Evolutionary conservation across 2,797 vertebrate genomes (phyloP).

Genomic region (Lindbergichthys nudifrons): DNA sequence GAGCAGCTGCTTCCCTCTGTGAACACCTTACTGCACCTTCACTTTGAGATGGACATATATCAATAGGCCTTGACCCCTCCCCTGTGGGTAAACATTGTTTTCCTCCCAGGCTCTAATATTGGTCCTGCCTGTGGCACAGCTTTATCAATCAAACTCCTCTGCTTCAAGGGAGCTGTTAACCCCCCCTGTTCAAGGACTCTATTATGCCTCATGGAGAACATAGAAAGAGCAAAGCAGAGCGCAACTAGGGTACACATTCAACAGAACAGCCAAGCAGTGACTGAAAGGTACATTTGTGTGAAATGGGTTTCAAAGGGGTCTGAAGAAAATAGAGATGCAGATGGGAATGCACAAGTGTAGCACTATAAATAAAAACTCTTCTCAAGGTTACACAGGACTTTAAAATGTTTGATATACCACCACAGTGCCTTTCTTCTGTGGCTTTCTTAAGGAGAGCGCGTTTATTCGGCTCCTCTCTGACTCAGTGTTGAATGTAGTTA

Average conservation of each 20-base stretch:
- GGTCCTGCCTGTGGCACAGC: conserved; percentile 32
- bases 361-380: neutral
- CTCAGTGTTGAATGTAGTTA: conserved; percentile 34
- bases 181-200: conserved; percentile 49
- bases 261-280: conserved; percentile 30
- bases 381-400: conserved; percentile 40
- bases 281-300: conserved; percentile 32
- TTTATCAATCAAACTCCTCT: conserved; percentile 52
- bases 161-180: conserved; percentile 44
- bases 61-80: conserved; percentile 49
- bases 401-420: conserved; percentile 29
- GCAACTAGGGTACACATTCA: conserved; percentile 30
- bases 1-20: conserved; percentile 63
- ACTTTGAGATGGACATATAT: conserved; percentile 59
- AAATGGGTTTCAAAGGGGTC: conserved; percentile 41
- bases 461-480: conserved; percentile 33
- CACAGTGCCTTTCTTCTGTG: neutral
- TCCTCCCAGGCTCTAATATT: conserved; percentile 37
- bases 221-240: conserved; percentile 31
- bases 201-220: conserved; percentile 45
- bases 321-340: conserved; percentile 41
- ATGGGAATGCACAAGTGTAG: conserved; percentile 14
- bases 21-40: conserved; percentile 63
- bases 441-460: conserved; percentile 12
- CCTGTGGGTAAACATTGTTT: conserved; percentile 49